A percentile compares a stretch with the other conserved stretches of the same genome.
Conservation (phyloP, 35 echinoderm and acorn worm species). For the Heliocidaris tuberculata region DNA sequence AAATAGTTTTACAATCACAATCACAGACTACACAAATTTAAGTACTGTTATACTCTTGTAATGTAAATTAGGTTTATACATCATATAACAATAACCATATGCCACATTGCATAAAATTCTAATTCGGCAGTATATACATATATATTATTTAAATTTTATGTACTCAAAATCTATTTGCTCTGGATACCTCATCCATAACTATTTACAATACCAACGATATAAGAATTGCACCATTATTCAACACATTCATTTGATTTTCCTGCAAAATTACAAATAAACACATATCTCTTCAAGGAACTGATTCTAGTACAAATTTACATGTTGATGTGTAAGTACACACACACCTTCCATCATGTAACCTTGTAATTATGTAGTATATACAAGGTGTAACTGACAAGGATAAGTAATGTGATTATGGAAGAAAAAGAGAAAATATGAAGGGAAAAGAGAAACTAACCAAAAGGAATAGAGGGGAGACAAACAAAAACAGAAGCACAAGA, state of each 20-base stretch:
- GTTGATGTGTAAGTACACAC: too few relatives aligned
- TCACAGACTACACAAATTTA: not conserved
- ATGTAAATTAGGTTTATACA: not conserved
- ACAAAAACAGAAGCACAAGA: too few relatives aligned
- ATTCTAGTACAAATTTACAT: too few relatives aligned
- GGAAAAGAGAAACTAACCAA: too few relatives aligned
- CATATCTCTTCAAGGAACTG: too few relatives aligned
- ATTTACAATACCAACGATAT: not conserved
- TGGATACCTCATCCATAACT: not conserved
- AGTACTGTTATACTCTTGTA: not conserved
- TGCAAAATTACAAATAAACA: not conserved
- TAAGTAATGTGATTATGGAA: too few relatives aligned
- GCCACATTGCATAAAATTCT: not conserved
- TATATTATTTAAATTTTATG: not conserved
- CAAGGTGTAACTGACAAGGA: too few relatives aligned
- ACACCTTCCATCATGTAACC: too few relatives aligned
- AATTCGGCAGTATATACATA: not conserved
- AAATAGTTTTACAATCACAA: not conserved
- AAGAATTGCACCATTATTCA: not conserved
- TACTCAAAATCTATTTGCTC: not conserved
- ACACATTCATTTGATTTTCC: not conserved
- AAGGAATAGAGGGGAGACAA: too few relatives aligned
- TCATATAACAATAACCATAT: not conserved
- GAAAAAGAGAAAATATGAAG: too few relatives aligned
- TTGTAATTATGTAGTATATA: too few relatives aligned